Base-by-base conservation (phyloP, 2,113 vertebrate species). In the Gopherus flavomarginatus region DNA sequence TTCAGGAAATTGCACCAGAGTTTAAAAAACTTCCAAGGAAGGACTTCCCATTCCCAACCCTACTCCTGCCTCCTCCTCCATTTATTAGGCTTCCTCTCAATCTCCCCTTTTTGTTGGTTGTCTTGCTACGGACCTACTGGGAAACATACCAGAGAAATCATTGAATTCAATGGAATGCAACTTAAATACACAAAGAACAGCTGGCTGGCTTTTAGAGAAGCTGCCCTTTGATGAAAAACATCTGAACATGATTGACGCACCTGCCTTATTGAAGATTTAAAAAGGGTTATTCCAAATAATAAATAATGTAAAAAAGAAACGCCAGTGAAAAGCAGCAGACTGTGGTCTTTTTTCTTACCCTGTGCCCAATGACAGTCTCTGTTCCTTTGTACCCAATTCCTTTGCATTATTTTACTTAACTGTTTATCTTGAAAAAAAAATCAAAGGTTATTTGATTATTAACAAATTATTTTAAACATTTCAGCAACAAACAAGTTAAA, bases 161-260 rank as follows among this genome's bases (percentile, higher is more conserved):
- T 11, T 1, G 1, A 79, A 79, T 93, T 93, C 79, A 91, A 90
- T 79, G 91, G 17, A 62, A 84, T 29, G 11, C n/a, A 83, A 59
- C 38, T 57, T 4, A 92, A 85, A 92, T 86, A 88, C 8, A 6
- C 83, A 95, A 83, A 79, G 69, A 94, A 90, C 83, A 92, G n/a
- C 89, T 83, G 35, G 57, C 53, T 96, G 97, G 89, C 96, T 92
- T 97, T 97, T 96, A 91, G 72, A 88, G 22, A 95, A 52, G 81
- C 38, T 90, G 90, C 94, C 96, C 93, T 96, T 96, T 94, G 1
- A 3, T 52, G 62, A 94, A 83, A 50, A 53, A 90, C 90, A 72
- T 44, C 6, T 1, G 17, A 50, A 24, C 89, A 80, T 86, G 95
- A 95, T 50, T 92, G 95, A 94, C 95, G 90, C 42, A 38, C 31